Base-by-base conservation (phyloP, 1,140 invertebrate species). In the Drosophila bocqueti region DNA sequence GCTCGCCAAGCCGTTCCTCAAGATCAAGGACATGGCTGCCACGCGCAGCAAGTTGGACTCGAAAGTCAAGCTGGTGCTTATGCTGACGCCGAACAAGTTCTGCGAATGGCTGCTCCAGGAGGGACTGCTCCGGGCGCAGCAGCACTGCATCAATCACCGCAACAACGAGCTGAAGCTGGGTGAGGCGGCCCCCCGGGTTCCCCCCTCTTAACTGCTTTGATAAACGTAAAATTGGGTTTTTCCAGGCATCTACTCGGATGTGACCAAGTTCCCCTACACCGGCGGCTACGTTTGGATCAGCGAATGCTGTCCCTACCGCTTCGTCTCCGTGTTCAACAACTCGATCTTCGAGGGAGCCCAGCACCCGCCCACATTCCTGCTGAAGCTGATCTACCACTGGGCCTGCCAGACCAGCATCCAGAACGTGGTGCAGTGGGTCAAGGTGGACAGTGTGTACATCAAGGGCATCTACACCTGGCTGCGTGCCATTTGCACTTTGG, bases 341-440 rank as follows among this genome's bases (percentile, higher is more conserved):
- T 98, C 97, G 0, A 95, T 98, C 42, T 98, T 98, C 81, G 97
- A 98, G 93, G 96, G 96, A 4, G 96, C 96, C 8, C 95, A 96
- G 4, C 96, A 97, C 92, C 95, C 96, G 1, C 97, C 97, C 0
- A 96, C 96, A 16, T 95, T 96, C 15, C 93, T 97, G 6, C 90
- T 98, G 0, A 98, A 98, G 89, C 93, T 98, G 0, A 96, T 98
- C 31, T 98, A 98, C 92, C 97, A 98, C 91, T 98, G 97, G 97
- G 95, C 96, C 0, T 98, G 97, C 87, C 97, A 98, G 83, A 98
- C 97, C 1, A 96, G 96, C 63, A 96, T 97, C 13, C 96, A 96
- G 81, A 98, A 98, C 90, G 96, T 98, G 13, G 95, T 97, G 0
- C 96, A 97, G 49, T 98, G 97, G 97, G 95, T 98, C 0, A 98